Evolutionary conservation across 2,888 invertebrate species (phyloP).

Genomic region (Watsonalla cultraria): DNA sequence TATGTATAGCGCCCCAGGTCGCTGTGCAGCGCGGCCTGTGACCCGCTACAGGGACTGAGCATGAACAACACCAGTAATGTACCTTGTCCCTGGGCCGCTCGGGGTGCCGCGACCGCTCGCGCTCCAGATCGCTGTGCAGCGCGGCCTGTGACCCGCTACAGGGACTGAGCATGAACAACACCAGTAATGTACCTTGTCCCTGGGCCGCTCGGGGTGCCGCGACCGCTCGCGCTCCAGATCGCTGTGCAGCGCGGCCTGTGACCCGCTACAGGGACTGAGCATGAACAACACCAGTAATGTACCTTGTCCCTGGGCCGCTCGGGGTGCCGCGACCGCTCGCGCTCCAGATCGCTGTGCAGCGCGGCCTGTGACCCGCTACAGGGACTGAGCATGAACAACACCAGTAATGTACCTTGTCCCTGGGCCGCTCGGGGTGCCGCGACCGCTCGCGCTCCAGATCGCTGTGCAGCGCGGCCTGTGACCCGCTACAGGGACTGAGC

Average conservation of each 20-base stretch:
- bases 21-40: too few relatives aligned
- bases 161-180: not conserved
- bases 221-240: constrained; percentile 88
- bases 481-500: too few relatives aligned
- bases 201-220: constrained; percentile 78
- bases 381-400: not conserved
- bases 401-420: constrained; percentile 58
- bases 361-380: too few relatives aligned
- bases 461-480: too few relatives aligned
- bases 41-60: too few relatives aligned
- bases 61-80: constrained; percentile 1
- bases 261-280: too few relatives aligned
- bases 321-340: constrained; percentile 83
- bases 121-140: too few relatives aligned
- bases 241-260: constrained; percentile 81
- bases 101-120: constrained; percentile 83
- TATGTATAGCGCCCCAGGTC: too few relatives aligned
- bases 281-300: constrained; percentile 1
- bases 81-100: constrained; percentile 79
- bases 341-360: constrained; percentile 85
- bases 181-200: constrained; percentile 58
- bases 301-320: constrained; percentile 79
- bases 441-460: too few relatives aligned
- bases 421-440: constrained; percentile 78
- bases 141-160: too few relatives aligned